Base-by-base conservation (phyloP, 2,888 invertebrate genomes). In the Callinectes sapidus region DNA sequence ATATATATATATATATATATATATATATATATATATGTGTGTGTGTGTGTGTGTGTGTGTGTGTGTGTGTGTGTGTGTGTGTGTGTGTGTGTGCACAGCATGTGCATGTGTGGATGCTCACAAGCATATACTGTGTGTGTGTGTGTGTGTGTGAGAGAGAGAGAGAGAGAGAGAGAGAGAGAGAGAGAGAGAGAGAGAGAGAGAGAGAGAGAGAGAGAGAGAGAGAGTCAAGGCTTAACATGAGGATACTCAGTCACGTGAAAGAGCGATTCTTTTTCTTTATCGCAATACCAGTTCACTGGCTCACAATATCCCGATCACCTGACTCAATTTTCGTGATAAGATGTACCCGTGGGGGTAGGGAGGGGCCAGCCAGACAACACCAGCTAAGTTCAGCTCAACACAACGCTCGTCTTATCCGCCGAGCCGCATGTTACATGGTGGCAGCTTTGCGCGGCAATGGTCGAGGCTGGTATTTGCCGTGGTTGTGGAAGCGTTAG, bases 271-370 rank as follows among this genome's bases (percentile, higher is more conserved):
- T 35, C 28, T 71, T 35, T 35, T 81, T 35, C 81, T 81, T 81
- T 32, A 81, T 81, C 81, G 32, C 14, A 35, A 16, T 35, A 81
- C 35, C 35, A 81, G 81, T 81, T 35, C 32, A 35, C 81, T 13
- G 35, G 81, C 13, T 10, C 35, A 81, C 32, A 81, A 35, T 81
- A 81, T 35, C 81, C 81, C 35, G 23, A 81, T 35, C 35, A 81
- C 35, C 32, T 81, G 81, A 81, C 35, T 81, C 81, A 81, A 35
- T 81, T 14, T 81, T 81, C n/a, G 32, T 35, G 81, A 81, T 81
- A 81, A 81, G 81, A 32, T 35, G 81, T 81, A 35, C 35, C 10
- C 35, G 81, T 14, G 81, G 13, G 16, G 71, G 89, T 13, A n/a
- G 54, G 88, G 61, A 18, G 55, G 32, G 32, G 61, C 61, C 42